Conservation (phyloP, 2,888 invertebrate species). For the Sphaerophoria taeniata region DNA sequence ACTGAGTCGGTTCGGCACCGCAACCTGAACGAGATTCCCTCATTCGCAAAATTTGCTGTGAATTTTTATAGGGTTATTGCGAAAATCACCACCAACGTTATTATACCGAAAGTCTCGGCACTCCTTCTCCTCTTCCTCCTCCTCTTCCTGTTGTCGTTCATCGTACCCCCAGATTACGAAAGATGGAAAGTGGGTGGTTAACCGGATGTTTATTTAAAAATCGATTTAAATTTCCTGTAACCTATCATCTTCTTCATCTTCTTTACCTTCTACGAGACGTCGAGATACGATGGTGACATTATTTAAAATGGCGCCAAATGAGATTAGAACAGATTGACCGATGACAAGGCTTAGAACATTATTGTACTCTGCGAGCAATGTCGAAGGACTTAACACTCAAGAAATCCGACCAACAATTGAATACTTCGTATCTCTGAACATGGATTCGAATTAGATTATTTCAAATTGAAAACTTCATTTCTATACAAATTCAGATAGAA, state of each 20-base stretch:
- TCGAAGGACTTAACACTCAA: not conserved
- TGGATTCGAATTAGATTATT: not conserved
- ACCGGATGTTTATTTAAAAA: slow-evolving; percentile 62
- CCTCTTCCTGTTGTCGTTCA: slow-evolving; percentile 53
- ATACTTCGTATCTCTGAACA: not conserved
- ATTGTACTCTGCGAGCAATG: not conserved
- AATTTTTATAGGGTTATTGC: slow-evolving; percentile 67
- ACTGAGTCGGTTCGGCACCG: slow-evolving; percentile 12
- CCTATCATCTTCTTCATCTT: slow-evolving; percentile 45
- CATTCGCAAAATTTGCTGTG: slow-evolving; percentile 59
- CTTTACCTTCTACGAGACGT: not conserved
- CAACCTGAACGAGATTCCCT: slow-evolving; percentile 49
- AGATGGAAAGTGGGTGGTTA: slow-evolving; percentile 57
- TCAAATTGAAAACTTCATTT: not conserved
- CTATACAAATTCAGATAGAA: not conserved
- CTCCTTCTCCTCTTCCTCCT: slow-evolving; percentile 13
- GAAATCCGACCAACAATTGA: not conserved
- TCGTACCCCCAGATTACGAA: slow-evolving; percentile 26
- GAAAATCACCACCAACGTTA: slow-evolving; percentile 59
- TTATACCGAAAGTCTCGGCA: slow-evolving; percentile 5
- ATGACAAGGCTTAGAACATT: slow-evolving; percentile 1
- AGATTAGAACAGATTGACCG: slow-evolving; percentile 53
- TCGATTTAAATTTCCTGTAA: slow-evolving; percentile 65
- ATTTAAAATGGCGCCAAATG: slow-evolving; percentile 31
- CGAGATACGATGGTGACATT: slow-evolving; percentile 25